phyloP scores from a whole-genome alignment of 2,113 vertebrate genomes.

The Psephotus haematonotus region DNA sequence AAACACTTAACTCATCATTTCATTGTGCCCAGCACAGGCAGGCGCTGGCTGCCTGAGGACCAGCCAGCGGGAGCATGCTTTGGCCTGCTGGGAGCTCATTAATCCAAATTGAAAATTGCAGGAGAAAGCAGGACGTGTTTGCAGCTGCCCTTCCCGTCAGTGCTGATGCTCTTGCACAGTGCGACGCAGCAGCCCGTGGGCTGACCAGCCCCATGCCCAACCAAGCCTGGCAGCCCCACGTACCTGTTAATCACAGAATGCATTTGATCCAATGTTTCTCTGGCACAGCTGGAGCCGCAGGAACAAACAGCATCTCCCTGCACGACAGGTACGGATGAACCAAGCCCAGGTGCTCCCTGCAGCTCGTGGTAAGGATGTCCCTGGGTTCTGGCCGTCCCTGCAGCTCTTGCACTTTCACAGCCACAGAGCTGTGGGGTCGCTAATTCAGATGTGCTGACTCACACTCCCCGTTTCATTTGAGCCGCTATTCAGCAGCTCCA shows the following conservation, averaged over 20 bases:
- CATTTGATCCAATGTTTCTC: rapidly evolving
- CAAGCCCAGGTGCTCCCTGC: rapidly evolving
- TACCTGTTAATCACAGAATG: rapidly evolving
- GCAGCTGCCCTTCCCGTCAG: neutral
- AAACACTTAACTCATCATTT: slow-evolving; percentile 7
- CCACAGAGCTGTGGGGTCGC: rapidly evolving
- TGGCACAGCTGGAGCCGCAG: neutral
- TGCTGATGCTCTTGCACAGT: neutral
- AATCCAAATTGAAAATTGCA: neutral
- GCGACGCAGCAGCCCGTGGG: neutral
- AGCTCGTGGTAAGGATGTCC: rapidly evolving
- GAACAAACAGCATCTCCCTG: rapidly evolving
- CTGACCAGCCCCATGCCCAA: neutral
- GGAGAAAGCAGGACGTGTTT: neutral
- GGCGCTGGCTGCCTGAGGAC: neutral
- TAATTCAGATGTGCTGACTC: neutral
- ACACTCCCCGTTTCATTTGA: neutral
- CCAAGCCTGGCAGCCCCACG: neutral
- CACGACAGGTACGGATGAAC: rapidly evolving
- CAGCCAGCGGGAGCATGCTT: neutral
- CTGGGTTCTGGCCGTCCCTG: neutral
- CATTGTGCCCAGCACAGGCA: slow-evolving; percentile 5
- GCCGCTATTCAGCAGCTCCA: neutral
- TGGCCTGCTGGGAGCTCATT: neutral
- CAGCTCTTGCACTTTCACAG: neutral